Evolutionary conservation across 2,888 invertebrate species (phyloP), one percentile per base, ranked within the genome.

Genomic region (Melinaea marsaeus): DNA sequence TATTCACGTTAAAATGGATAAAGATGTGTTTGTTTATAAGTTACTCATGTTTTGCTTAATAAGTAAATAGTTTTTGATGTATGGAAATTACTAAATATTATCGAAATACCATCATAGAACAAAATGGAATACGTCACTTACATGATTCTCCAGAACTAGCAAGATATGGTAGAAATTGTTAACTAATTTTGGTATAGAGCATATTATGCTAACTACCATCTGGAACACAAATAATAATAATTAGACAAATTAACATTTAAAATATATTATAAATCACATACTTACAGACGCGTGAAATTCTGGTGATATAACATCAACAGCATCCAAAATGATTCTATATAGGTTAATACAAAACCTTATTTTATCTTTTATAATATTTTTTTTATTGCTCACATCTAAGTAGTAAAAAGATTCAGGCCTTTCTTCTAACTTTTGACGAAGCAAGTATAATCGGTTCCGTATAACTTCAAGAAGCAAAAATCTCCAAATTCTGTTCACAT

Each of bases 401-500:
- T 85, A 88, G 73, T 69, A 80, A 68, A 81, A 77, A 33, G 67
- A 71, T 22, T 79, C 77, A 0, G 81, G 79, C 47, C 72, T 69
- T 63, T 89, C 88, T 59, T 83, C 79, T 47, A 90, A 68, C 57
- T 88, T 76, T 33, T 73, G 57, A 0, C 86, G 78, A 0, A 90
- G 75, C 2, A 83, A 69, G 58, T 76, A 81, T 37, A 90, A 73
- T 46, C 90, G 78, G 67, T 79, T 80, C 35, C 87, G 75, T 13
- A 88, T 71, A 7, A 79, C 72, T 67, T 88, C 83, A 55, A 86
- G 82, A 13, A 89, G 46, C 13, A 81, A 70, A 62, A 81, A 86
- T 48, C 90, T 75, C 89, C 88, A 89, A 0, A 86, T 82, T 65
- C 89, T 74, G 69, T 81, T 85, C 3, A 85, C 68, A 72, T 90